Conservation (phyloP, 2,113 vertebrate species). For the Agapornis roseicollis region DNA sequence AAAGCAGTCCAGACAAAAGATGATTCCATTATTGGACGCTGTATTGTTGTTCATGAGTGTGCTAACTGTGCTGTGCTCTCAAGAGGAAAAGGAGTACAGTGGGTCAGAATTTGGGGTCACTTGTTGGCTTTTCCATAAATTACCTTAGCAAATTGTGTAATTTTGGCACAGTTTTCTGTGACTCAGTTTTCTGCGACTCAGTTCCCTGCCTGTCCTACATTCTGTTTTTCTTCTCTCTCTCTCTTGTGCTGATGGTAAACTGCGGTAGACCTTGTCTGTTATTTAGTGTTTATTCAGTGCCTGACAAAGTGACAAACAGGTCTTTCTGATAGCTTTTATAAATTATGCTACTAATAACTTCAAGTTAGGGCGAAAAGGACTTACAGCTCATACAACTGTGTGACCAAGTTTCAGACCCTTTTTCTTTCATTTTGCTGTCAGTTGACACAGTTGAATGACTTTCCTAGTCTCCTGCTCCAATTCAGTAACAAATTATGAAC, state of each 20-base stretch:
- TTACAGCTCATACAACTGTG: neutral
- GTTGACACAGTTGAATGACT: neutral
- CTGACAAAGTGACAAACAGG: neutral
- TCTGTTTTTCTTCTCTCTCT: neutral
- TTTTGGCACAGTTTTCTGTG: neutral
- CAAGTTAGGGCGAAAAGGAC: neutral
- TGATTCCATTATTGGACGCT: neutral
- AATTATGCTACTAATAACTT: conserved; percentile 16
- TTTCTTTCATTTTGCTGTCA: neutral
- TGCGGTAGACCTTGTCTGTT: neutral
- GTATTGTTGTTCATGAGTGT: neutral
- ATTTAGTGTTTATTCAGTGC: conserved; percentile 7
- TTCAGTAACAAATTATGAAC: neutral
- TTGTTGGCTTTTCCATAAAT: neutral
- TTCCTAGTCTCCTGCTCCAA: neutral
- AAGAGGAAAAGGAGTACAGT: neutral
- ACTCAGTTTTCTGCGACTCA: neutral
- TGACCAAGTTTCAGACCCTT: neutral
- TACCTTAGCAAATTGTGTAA: neutral
- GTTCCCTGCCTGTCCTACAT: neutral
- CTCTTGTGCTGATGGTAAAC: neutral
- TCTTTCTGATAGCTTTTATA: conserved; percentile 20
- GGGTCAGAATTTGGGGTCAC: neutral
- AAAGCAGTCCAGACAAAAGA: neutral
- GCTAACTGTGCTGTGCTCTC: neutral